A percentile compares a stretch with the other conserved stretches of the same genome.
These are phyloP conservation scores for Pachydiplax longipennis DNA, from an alignment of 2,888 invertebrate species.

Conservation along the genomic window DNA sequence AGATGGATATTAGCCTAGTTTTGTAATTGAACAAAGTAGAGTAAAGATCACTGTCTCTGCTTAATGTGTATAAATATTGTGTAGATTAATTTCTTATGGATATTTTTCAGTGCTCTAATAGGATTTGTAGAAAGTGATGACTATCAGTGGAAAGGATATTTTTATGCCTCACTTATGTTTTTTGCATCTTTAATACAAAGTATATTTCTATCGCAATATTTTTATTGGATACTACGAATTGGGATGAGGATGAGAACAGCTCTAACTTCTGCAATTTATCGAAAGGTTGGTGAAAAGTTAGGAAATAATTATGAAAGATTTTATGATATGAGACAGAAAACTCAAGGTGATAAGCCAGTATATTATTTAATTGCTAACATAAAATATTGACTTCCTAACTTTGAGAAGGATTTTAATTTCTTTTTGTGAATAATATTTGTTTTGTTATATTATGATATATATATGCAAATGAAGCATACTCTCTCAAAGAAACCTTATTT, in stretches of 20 bases:
- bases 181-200: constrained; percentile 80
- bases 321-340: no score
- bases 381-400: no score
- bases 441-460: no score
- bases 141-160: constrained; percentile 84
- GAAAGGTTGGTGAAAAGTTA: constrained; percentile 66
- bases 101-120: constrained; percentile 71
- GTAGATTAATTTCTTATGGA: background rate
- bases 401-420: no score
- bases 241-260: constrained; percentile 91
- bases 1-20: no score
- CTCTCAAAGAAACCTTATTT: background rate
- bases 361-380: no score
- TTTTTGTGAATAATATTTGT: no score
- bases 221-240: constrained; percentile 87
- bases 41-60: background rate
- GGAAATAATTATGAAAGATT: no score
- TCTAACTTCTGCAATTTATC: constrained; percentile 87
- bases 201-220: constrained; percentile 86
- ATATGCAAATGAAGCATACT: background rate
- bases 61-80: background rate
- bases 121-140: constrained; percentile 70
- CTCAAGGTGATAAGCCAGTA: no score
- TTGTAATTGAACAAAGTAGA: no score
- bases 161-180: constrained; percentile 80